These are phyloP conservation scores for Ciconia maguari DNA, from an alignment of 2,113 vertebrate genomes.

Conservation along the genomic window DNA sequence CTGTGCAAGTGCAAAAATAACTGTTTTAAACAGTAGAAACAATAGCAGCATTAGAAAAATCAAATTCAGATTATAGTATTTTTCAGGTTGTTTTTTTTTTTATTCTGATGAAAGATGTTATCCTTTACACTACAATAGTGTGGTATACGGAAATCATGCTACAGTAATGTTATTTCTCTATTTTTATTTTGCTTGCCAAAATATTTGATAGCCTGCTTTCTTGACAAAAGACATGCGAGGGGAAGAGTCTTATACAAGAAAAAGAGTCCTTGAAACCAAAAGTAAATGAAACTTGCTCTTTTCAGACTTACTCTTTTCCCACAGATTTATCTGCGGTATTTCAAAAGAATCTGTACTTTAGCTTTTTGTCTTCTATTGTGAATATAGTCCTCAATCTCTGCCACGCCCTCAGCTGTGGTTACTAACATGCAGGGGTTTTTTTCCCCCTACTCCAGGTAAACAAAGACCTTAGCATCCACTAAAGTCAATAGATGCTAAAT, in stretches of 20 bases:
- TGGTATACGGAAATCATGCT: not conserved
- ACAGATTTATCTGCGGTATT: accelerated
- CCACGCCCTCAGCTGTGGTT: not conserved
- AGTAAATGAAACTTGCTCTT: not conserved
- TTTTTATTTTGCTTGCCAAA: not conserved
- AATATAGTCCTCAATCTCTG: not conserved
- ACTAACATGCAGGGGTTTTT: not conserved
- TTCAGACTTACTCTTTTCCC: not conserved
- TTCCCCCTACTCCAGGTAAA: not conserved
- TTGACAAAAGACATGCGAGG: not conserved
- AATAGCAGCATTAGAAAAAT: not conserved
- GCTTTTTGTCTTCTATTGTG: not conserved
- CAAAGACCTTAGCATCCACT: not conserved
- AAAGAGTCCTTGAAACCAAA: not conserved
- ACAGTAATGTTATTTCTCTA: not conserved
- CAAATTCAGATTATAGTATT: not conserved
- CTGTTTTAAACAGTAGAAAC: not conserved
- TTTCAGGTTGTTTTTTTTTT: not conserved
- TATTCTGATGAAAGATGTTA: not conserved
- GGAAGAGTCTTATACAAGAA: not conserved
- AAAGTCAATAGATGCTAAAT: not conserved
- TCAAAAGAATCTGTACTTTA: not conserved
- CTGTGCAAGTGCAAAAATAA: not conserved
- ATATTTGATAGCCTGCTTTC: not conserved
- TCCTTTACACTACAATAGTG: not conserved